Evolutionary conservation across 2,888 invertebrate species (phyloP).

Genomic region (Cacoxenus indagator): DNA sequence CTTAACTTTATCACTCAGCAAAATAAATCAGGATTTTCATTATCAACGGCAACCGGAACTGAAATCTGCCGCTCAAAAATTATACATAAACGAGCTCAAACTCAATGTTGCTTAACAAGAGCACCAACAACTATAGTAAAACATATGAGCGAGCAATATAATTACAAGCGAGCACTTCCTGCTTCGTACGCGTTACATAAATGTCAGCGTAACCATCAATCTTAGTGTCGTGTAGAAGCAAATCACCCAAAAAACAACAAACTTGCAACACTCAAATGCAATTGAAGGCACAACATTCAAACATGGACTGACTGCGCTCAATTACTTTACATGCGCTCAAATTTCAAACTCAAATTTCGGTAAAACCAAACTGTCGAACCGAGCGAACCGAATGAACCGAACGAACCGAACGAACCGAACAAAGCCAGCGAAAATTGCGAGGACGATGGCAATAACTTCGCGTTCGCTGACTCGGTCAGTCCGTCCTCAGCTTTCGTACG

Average conservation of each 20-base stretch:
- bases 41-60: constrained; percentile 53
- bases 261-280: constrained; percentile 5
- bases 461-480: constrained; percentile 50
- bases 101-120: constrained; percentile 4
- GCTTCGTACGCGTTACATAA: not conserved
- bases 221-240: not conserved
- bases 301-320: not conserved
- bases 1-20: not conserved
- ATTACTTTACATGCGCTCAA: constrained; percentile 10
- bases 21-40: not conserved
- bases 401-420: constrained; percentile 5
- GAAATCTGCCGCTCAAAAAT: constrained; percentile 40
- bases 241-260: constrained; percentile 12
- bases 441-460: constrained; percentile 27
- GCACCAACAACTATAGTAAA: constrained; percentile 29
- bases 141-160: constrained; percentile 38
- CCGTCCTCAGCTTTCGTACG: constrained; percentile 66
- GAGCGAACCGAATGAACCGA: constrained; percentile 16
- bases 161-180: constrained; percentile 34
- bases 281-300: not conserved
- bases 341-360: constrained; percentile 31
- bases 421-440: constrained; percentile 3
- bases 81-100: constrained; percentile 13
- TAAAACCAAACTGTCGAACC: not conserved
- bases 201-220: not conserved